These are phyloP conservation scores for Pristis pectinata DNA, from an alignment of 2,797 vertebrate species.

Conservation along the genomic window DNA sequence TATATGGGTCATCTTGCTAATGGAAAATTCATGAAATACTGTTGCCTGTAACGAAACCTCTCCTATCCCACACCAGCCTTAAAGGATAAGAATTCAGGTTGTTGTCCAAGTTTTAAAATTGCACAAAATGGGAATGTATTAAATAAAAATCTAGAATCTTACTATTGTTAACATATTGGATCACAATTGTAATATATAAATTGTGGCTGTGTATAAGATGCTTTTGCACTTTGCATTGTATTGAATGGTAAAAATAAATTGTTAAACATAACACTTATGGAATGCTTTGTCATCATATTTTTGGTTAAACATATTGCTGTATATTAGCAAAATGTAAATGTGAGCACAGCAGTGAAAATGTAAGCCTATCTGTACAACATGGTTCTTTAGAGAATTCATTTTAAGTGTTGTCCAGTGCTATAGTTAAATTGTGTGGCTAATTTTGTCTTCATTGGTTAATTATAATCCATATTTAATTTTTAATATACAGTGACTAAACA, in stretches of 20 bases:
- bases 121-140: constrained; percentile 1
- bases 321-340: not conserved
- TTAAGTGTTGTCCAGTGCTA: not conserved
- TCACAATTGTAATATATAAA: constrained; percentile 25
- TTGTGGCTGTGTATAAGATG: constrained; percentile 18
- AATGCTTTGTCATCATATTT: not conserved
- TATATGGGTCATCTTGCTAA: not conserved
- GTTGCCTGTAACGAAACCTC: not conserved
- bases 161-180: constrained; percentile 5
- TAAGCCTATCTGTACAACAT: not conserved
- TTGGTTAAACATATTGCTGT: not conserved
- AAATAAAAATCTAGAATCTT: constrained; percentile 32
- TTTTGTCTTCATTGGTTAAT: not conserved
- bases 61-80: not conserved
- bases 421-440: not conserved
- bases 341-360: not conserved
- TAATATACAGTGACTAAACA: not conserved
- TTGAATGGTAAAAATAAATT: constrained; percentile 30
- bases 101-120: constrained; percentile 28
- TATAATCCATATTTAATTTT: not conserved
- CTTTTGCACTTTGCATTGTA: constrained; percentile 25
- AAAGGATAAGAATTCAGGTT: not conserved
- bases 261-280: not conserved
- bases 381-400: not conserved
- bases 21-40: not conserved